Base-by-base conservation (phyloP, 2,797 vertebrate species). In the Salarias fasciatus region DNA sequence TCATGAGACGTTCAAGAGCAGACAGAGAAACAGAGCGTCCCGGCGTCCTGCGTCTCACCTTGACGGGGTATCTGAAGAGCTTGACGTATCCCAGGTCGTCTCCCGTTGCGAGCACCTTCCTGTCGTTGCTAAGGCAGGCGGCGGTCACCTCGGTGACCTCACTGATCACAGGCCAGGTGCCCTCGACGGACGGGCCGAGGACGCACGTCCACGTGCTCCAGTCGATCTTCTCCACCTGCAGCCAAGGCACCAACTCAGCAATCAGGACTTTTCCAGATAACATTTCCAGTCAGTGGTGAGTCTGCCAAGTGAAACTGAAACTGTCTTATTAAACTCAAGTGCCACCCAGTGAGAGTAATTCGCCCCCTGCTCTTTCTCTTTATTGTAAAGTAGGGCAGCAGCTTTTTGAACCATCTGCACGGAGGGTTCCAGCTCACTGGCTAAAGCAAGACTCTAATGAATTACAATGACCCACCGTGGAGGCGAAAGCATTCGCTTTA, bases 41-140 rank as follows among this genome's bases (percentile, higher is more conserved):
- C n/a, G 8, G 38, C 14, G 24, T 15, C 45, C 8, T 13, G 18
- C 10, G 15, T 52, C 92, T 91, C 91, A 98, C 98, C 92, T 95
- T 99, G 69, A 95, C 94, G 30, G 98, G 97, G 72, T 96, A 98
- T 85, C 92, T 94, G 85, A 99, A 99, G 51, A 99, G 94, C 82
- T 99, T 99, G 82, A 99, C 94, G 78, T 98, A 98, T 87, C 97
- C 98, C 80, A 99, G 93, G 85, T 99, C 97, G 84, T 99, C 97
- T 75, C 97, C 98, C 41, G 98, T 98, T 47, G 96, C 97, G 53
- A 99, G 90, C 43, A 99, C 91, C 88, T 93, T 95, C 81, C 79
- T 94, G 80, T 97, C 94, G 50, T 89, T 93, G 78, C 95, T 98
- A 81, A 99, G 95, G 88, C 95, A 96, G 45, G 96, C 94, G 24